Evolutionary conservation across 2,888 invertebrate genomes (phyloP), one percentile per base, ranked within the genome.

Genomic region (Caenorhabditis uteleia): DNA sequence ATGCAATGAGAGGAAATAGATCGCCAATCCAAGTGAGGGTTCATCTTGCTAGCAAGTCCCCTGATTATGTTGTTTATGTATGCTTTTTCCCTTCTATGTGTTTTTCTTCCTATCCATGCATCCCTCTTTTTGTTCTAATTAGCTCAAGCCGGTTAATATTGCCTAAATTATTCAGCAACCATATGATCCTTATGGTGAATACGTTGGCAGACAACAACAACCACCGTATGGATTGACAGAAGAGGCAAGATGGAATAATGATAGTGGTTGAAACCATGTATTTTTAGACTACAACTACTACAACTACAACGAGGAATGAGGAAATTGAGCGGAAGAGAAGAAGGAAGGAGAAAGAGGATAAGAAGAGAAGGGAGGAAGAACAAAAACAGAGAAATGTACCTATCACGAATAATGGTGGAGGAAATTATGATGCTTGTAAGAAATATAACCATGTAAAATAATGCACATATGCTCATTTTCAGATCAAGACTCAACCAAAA

Each of bases 21-120:
- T 59, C 59, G 18, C 59, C 66, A 21, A 55, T 66, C 27, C 66
- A 59, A 59, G 66, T 66, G 53, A 55, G 66, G 20, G 59, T 66
- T 27, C 66, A 66, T 39, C 47, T 66, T 21, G 31, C 42, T 1
- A 56, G 51, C 59, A 66, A 66, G 42, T 53, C 51, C 48, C 57
- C 57, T 4, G 57, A 57, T 20, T 57, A 46, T 54, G 47, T 64
- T 20, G 44, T 53, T 46, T 57, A 53, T 57, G 64, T 64, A 64
- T 54, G 62, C 31, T 44, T 44, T 45, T 45, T 44, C 27, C 57
- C 53, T 12, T 42, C 31, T 49, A 2, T 46, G 26, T 61, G 6
- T 20, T 38, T 29, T 20, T 38, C 1, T 29, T 31, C 25, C 23
- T 23, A 23, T 31, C 8, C 23, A 27, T 25, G 31, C 16, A 6